Conservation (phyloP, 2,888 invertebrate species). For the Gerosis bhagava region DNA sequence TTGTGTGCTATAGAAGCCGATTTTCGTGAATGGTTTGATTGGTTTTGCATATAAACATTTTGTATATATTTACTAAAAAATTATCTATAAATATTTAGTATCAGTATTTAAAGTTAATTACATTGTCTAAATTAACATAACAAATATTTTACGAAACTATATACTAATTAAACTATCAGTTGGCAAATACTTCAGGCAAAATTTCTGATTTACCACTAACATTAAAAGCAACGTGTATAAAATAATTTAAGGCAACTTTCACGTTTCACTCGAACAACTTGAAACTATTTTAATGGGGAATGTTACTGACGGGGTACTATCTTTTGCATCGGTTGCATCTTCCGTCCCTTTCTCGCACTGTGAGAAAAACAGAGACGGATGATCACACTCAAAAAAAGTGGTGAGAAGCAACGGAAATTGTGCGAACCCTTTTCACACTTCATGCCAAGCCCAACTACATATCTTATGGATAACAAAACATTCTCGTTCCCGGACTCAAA, state of each 20-base stretch:
- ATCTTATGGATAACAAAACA: conserved; percentile 22
- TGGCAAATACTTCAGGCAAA: too few species aligned
- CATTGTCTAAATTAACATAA: too few species aligned
- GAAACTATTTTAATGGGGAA: conserved; percentile 55
- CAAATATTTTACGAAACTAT: too few species aligned
- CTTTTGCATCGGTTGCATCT: conserved; percentile 28
- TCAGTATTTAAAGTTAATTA: too few species aligned
- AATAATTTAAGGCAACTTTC: conserved; percentile 30
- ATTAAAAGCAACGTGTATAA: conserved; percentile 22
- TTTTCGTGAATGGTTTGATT: too few species aligned
- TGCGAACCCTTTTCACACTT: conserved; percentile 58
- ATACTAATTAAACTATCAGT: too few species aligned
- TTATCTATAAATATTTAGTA: too few species aligned
- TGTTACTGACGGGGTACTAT: conserved; percentile 44
- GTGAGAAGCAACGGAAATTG: conserved; percentile 53
- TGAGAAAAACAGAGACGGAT: conserved; percentile 36
- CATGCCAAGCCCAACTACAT: conserved; percentile 32
- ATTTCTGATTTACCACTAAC: conserved; percentile 4
- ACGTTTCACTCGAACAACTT: conserved; percentile 19
- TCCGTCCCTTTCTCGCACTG: conserved; percentile 32
- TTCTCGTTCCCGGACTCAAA: conserved; percentile 1
- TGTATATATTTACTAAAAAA: too few species aligned
- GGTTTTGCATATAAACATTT: too few species aligned
- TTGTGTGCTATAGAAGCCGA: too few species aligned
- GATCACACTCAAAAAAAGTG: conserved; percentile 35